Conservation (phyloP, 1,140 invertebrate species). For the Ceratina japonica region DNA sequence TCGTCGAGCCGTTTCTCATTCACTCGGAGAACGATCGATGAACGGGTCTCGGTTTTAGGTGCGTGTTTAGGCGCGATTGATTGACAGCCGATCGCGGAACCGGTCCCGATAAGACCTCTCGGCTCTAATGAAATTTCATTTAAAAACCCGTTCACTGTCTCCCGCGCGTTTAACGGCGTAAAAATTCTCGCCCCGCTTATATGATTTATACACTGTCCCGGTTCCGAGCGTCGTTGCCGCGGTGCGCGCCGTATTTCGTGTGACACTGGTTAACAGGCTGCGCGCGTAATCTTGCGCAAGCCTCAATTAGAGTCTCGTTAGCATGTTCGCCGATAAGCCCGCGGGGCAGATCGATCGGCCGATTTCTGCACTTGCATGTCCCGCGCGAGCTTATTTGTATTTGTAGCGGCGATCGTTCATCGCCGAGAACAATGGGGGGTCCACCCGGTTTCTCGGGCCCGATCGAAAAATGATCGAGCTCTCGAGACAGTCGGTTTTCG, state of each 20-base stretch:
- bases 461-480: conserved; percentile 19
- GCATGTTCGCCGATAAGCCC: conserved; percentile 18
- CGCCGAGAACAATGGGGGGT: conserved; percentile 50
- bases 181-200: background rate
- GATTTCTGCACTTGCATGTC: conserved; percentile 55
- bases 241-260: conserved; percentile 18
- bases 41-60: background rate
- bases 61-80: conserved; percentile 1
- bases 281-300: conserved; percentile 53
- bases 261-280: conserved; percentile 45
- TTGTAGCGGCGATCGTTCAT: conserved; percentile 43
- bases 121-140: background rate
- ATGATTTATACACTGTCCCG: conserved; percentile 6
- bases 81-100: conserved; percentile 11
- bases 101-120: background rate
- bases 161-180: background rate
- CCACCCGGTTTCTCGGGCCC: background rate
- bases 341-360: conserved; percentile 42
- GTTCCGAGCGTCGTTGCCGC: background rate
- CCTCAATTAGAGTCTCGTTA: conserved; percentile 50
- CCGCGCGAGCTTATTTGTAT: conserved; percentile 38
- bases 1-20: too few relatives aligned
- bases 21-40: background rate
- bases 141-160: too few relatives aligned
- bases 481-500: conserved; percentile 24